phyloP scores from a whole-genome alignment of 2,888 invertebrate species.

The Drosophila fungiperda region DNA sequence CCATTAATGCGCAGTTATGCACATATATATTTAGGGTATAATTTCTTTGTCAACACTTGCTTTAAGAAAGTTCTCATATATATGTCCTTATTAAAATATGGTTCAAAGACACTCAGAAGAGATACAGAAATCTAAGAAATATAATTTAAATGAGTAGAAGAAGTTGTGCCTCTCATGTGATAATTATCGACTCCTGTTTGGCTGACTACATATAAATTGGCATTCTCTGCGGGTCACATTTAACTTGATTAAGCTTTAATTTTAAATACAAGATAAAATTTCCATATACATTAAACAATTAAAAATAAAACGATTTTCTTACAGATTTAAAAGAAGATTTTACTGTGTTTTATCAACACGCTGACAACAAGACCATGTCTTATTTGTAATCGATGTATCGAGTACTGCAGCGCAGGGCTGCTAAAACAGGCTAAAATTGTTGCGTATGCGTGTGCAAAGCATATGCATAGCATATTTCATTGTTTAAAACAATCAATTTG shows the following conservation, averaged over 20 bases:
- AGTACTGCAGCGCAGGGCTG: conserved; percentile 31
- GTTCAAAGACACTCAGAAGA: background rate
- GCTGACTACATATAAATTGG: conserved; percentile 3
- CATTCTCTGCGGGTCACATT: conserved; percentile 22
- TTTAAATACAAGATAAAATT: background rate
- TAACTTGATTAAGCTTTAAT: background rate
- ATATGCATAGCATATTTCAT: conserved; percentile 61
- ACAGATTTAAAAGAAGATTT: background rate
- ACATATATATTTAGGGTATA: background rate
- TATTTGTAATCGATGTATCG: conserved; percentile 34
- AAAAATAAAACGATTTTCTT: background rate
- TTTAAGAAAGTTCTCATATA: background rate
- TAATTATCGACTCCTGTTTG: conserved; percentile 4
- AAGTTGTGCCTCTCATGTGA: background rate
- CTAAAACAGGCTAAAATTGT: conserved; percentile 44
- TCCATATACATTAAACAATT: background rate
- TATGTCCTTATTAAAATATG: background rate
- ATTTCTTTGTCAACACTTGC: background rate
- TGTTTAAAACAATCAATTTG: conserved; percentile 57
- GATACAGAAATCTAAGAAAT: background rate
- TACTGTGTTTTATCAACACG: background rate
- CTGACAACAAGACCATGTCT: background rate
- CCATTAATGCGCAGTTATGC: background rate
- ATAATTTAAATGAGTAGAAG: background rate
- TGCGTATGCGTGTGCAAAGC: conserved; percentile 61